Evolutionary conservation across 53 echinoderm and acorn worm species (phyloP), one percentile per base, ranked within the genome.

Genomic region (Temnopleurus reevesii): DNA sequence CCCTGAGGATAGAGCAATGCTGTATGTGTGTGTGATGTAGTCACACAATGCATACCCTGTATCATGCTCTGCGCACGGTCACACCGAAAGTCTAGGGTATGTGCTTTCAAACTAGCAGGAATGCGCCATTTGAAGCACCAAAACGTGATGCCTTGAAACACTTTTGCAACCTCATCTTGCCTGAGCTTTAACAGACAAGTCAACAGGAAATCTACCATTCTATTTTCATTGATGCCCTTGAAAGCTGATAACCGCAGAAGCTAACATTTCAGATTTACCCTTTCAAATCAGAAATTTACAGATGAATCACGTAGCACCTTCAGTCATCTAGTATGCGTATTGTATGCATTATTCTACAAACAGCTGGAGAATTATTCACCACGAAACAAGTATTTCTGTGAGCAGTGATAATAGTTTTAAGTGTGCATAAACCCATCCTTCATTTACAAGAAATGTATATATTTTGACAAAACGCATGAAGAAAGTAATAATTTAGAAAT

Each of bases 201-300:
- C 71, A 71, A 71, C 71, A 71, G 71, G 71, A 71, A 71, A 71
- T 71, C 71, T 71, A 71, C 71, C 41, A 71, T 71, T 71, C 71
- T 71, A 71, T 71, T 71, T 71, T 71, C 71, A 71, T 41, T 19
- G 71, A 23, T 71, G 71, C 71, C 71, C 71, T 71, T 71, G 71
- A 71, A 71, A 71, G 41, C 71, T 0, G 71, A 71, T 71, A 71
- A 41, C 38, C 71, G 19, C 41, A 71, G 71, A 10, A 71, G 71
- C 41, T 71, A 71, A n/a, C 43, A 4, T 71, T 71, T 71, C 71
- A 71, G 71, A 71, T 71, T 41, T 71, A 71, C 41, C 41, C 71
- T 18, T 34, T 65, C 23, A 56, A 56, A 24, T 56, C 56, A n/a
- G 21, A 23, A n/a, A 71, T 8, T 31, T 17, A 18, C 63, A 31